Conservation (phyloP, 37 sponge, comb jelly and placozoan genomes). For the Mnemiopsis leidyi region DNA sequence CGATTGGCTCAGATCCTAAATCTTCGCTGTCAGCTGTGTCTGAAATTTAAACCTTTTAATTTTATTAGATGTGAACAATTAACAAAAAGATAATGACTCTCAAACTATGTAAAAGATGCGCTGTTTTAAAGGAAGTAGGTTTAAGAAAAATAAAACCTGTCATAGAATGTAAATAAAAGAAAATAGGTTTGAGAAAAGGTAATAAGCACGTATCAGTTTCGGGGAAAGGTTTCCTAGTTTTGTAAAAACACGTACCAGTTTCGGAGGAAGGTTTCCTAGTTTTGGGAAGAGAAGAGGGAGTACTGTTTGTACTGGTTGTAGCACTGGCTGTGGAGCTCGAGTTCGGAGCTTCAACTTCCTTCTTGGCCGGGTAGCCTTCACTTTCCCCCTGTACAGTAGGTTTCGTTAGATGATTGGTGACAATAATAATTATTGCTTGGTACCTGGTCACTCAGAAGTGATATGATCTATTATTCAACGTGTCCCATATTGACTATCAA, state of each 20-base stretch:
- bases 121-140: too few relatives aligned
- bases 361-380: slow-evolving; percentile 10
- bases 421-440: background rate
- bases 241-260: slow-evolving; percentile 10
- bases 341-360: background rate
- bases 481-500: too few relatives aligned
- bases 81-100: too few relatives aligned
- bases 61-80: too few relatives aligned
- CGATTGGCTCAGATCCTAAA: slow-evolving; percentile 36
- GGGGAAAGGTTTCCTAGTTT: background rate
- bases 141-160: too few relatives aligned
- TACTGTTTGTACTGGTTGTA: background rate
- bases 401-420: background rate
- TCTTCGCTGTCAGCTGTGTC: slow-evolving; percentile 62
- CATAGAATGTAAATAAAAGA: too few relatives aligned
- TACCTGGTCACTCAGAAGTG: background rate
- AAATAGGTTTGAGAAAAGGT: too few relatives aligned
- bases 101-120: too few relatives aligned
- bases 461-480: too few relatives aligned
- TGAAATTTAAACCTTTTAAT: too few relatives aligned
- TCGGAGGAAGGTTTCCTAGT: slow-evolving; percentile 19
- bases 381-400: background rate
- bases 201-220: slow-evolving; percentile 45
- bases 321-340: background rate
- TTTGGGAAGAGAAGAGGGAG: background rate